These are phyloP conservation scores for Sapajus apella DNA, from an alignment of 2,113 vertebrate genomes.

Conservation along the genomic window DNA sequence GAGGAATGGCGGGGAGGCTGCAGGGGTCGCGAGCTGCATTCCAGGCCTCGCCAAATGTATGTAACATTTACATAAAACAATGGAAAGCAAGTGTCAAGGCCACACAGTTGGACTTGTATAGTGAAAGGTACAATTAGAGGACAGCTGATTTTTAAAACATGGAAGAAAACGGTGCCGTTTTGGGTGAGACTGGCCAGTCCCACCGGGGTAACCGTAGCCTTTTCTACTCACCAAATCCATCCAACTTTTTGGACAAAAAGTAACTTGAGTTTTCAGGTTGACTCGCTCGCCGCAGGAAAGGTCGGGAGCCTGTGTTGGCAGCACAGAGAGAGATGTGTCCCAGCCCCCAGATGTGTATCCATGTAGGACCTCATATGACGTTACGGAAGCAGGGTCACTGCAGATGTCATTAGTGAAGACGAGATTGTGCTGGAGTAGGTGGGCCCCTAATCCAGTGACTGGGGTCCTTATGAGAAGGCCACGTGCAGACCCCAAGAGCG, in stretches of 20 bases:
- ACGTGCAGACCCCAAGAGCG: neutral
- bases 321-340: too few species aligned
- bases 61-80: rapidly evolving
- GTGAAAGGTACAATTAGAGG: rapidly evolving
- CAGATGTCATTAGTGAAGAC: too few species aligned
- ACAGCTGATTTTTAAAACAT: neutral
- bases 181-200: neutral
- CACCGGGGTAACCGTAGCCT: rapidly evolving
- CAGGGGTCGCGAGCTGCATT: rapidly evolving
- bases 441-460: rapidly evolving
- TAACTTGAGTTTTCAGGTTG: too few species aligned
- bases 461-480: neutral
- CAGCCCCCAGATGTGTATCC: rapidly evolving
- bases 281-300: too few species aligned
- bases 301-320: too few species aligned
- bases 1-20: rapidly evolving
- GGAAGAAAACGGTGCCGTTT: rapidly evolving
- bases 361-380: rapidly evolving
- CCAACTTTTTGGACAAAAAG: too few species aligned
- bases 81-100: too few species aligned
- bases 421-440: rapidly evolving
- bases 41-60: rapidly evolving
- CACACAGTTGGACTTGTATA: neutral
- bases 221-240: neutral
- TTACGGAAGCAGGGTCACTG: neutral